Evolutionary conservation across 2,797 vertebrate genomes (phyloP).

Genomic region (Spheniscus humboldti): DNA sequence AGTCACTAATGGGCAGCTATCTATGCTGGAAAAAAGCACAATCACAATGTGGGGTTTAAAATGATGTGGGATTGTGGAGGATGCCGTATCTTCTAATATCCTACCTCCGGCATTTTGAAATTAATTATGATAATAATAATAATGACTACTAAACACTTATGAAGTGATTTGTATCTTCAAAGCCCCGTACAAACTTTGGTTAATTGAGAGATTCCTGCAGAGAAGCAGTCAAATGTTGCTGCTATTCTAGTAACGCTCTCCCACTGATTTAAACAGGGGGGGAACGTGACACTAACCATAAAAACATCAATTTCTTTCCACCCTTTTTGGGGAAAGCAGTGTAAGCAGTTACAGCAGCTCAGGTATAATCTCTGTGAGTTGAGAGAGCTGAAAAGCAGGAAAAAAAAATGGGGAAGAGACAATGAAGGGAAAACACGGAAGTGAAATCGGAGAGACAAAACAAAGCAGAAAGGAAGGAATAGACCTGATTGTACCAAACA

Average conservation of each 20-base stretch:
- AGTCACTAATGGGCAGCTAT: not conserved
- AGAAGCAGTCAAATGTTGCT: not conserved
- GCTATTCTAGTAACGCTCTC: not conserved
- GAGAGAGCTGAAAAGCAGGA: not conserved
- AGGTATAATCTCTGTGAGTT: not conserved
- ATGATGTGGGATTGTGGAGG: not conserved
- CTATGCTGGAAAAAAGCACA: not conserved
- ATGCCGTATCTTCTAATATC: not conserved
- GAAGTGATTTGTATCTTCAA: constrained; percentile 29
- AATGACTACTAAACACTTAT: constrained; percentile 28
- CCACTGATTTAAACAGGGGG: not conserved
- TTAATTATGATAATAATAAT: constrained; percentile 12
- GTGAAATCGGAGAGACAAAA: not conserved
- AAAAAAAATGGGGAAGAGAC: not conserved
- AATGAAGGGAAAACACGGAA: not conserved
- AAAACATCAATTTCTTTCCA: not conserved
- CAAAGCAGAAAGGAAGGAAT: not conserved
- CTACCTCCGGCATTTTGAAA: not conserved
- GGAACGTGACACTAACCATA: not conserved
- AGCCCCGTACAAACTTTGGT: not conserved
- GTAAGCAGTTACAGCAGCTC: not conserved
- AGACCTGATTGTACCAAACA: not conserved
- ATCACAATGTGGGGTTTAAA: not conserved
- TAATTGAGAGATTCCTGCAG: constrained; percentile 25
- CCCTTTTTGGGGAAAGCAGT: not conserved